phyloP scores from a whole-genome alignment of 2,888 invertebrate species.

The Harpalus rufipes region DNA sequence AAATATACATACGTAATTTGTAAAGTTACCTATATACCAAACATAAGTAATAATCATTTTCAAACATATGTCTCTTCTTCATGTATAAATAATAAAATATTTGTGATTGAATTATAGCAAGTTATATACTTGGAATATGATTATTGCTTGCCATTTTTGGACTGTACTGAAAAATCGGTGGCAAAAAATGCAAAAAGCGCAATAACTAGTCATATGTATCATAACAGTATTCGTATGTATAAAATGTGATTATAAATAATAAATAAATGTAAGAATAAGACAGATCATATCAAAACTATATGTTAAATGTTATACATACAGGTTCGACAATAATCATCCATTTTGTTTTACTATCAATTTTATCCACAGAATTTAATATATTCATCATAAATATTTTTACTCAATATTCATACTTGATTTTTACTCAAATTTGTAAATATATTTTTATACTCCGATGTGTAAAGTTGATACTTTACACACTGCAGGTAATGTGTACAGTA shows the following conservation, averaged over 20 bases:
- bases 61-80: conserved; percentile 19
- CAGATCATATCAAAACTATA: conserved; percentile 63
- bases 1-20: conserved; percentile 44
- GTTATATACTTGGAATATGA: conserved; percentile 33
- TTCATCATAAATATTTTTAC: too few relatives aligned
- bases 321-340: conserved; percentile 50
- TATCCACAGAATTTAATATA: too few relatives aligned
- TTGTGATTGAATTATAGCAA: conserved; percentile 49
- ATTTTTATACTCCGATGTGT: too few relatives aligned
- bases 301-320: conserved; percentile 60
- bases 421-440: too few relatives aligned
- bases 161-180: conserved; percentile 4
- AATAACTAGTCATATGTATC: conserved; percentile 64
- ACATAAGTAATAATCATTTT: conserved; percentile 39
- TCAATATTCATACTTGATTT: too few relatives aligned
- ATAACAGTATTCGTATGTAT: conserved; percentile 64
- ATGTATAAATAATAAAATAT: conserved; percentile 44
- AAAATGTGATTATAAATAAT: conserved; percentile 63
- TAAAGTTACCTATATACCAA: conserved; percentile 54
- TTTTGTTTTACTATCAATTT: too few relatives aligned
- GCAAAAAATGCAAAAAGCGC: conserved; percentile 27
- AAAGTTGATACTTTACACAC: too few relatives aligned
- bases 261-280: conserved; percentile 38
- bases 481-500: too few relatives aligned
- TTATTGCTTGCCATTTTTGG: conserved; percentile 30